Conservation (phyloP, 2,113 vertebrate species). For the Misgurnus mizolepis region DNA sequence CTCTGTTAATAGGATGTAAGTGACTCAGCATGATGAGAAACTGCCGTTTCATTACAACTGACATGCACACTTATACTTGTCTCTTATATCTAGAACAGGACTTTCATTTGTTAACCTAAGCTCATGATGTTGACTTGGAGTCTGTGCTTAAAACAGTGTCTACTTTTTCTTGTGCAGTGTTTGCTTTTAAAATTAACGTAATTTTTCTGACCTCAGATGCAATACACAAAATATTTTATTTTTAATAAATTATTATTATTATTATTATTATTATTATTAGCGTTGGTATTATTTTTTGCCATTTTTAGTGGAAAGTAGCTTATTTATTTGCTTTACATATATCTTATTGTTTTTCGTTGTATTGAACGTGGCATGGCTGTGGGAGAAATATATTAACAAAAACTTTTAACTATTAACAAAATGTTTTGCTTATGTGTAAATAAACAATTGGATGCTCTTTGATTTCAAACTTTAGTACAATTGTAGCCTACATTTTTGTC, state of each 20-base stretch:
- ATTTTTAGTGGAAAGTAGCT: too few species aligned
- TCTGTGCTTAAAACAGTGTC: not conserved
- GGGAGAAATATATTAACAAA: too few species aligned
- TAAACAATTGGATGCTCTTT: not conserved
- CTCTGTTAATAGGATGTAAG: slow-evolving; percentile 12
- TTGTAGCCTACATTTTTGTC: not conserved
- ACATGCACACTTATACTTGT: slow-evolving; percentile 20
- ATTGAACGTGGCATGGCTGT: too few species aligned
- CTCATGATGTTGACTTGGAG: not conserved
- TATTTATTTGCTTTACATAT: too few species aligned
- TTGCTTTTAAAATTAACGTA: not conserved
- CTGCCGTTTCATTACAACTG: slow-evolving; percentile 20
- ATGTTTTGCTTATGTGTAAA: not conserved
- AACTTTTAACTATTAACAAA: not conserved
- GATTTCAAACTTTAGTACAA: too few species aligned
- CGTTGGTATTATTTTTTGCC: too few species aligned
- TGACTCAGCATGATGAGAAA: slow-evolving; percentile 9
- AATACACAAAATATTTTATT: too few species aligned
- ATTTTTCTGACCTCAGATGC: too few species aligned
- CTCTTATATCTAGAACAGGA: slow-evolving; percentile 11
- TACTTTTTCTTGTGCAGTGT: slow-evolving; percentile 1
- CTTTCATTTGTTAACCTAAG: slow-evolving; percentile 3
- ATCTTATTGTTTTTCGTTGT: too few species aligned
- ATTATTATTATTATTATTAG: too few species aligned
- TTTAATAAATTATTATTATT: too few species aligned